These are phyloP conservation scores for Pseudomyrmex gracilis DNA, from an alignment of 1,140 invertebrate genomes.

Conservation along the genomic window DNA sequence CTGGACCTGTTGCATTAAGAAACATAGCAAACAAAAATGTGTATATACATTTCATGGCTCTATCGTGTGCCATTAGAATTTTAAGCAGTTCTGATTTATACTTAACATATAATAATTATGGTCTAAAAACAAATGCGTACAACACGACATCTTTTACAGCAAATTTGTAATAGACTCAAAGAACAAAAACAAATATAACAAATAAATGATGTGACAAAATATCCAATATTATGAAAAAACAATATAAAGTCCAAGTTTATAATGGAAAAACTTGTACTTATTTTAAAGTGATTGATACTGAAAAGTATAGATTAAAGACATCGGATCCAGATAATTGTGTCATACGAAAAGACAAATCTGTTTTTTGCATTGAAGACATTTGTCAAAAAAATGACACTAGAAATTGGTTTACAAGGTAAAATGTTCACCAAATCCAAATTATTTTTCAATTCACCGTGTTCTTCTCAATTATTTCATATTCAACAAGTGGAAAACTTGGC, in stretches of 20 bases:
- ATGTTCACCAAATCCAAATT: no score
- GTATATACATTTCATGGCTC: not conserved
- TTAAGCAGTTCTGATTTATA: slow-evolving; percentile 17
- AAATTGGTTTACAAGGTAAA: no score
- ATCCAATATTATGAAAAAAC: not conserved
- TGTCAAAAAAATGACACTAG: no score
- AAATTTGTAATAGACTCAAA: slow-evolving; percentile 32
- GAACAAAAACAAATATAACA: not conserved
- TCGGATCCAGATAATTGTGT: no score
- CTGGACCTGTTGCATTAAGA: not conserved
- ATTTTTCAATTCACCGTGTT: no score
- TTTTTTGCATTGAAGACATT: no score
- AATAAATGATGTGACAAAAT: not conserved
- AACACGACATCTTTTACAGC: not conserved
- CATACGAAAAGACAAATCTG: no score
- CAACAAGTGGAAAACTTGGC: slow-evolving; percentile 15
- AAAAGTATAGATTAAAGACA: no score
- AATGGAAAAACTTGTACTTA: not conserved
- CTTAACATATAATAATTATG: no score
- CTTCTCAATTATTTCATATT: slow-evolving; percentile 18
- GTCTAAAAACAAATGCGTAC: not conserved
- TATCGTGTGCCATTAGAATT: slow-evolving; percentile 17
- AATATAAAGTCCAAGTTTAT: slow-evolving; percentile 1
- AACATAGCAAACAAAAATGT: not conserved
- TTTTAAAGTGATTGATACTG: no score